Evolutionary conservation across 2,888 invertebrate species (phyloP).

Genomic region (Drosophila mercatorum): DNA sequence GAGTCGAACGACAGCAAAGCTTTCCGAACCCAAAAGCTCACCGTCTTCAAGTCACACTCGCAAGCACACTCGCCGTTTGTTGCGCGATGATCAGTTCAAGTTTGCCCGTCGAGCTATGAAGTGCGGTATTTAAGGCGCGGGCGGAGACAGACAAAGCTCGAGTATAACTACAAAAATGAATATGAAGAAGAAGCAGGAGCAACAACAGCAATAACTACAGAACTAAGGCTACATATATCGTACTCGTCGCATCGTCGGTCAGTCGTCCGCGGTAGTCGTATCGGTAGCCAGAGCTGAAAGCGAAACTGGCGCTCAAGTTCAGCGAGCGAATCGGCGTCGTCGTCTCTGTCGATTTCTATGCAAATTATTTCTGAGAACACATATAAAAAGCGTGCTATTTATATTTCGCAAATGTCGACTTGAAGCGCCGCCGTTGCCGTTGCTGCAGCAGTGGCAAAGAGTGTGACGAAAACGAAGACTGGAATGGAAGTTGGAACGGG

Average conservation of each 20-base stretch:
- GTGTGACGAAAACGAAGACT: slow-evolving; percentile 50
- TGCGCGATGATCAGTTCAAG: slow-evolving; percentile 61
- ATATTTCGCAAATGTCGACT: slow-evolving; percentile 77
- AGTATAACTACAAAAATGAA: slow-evolving; percentile 29
- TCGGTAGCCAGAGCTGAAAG: slow-evolving; percentile 59
- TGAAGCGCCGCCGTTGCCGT: slow-evolving; percentile 53
- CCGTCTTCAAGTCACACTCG: slow-evolving; percentile 56
- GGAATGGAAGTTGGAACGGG: slow-evolving; percentile 27
- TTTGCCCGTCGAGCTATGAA: slow-evolving; percentile 65
- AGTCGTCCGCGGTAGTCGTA: slow-evolving; percentile 12
- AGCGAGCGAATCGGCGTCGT: slow-evolving; percentile 61
- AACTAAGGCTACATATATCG: slow-evolving; percentile 45
- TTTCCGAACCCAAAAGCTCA: slow-evolving; percentile 55
- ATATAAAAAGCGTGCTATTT: slow-evolving; percentile 77
- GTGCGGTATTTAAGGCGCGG: slow-evolving; percentile 40
- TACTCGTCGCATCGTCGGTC: slow-evolving; percentile 22
- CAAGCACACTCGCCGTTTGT: slow-evolving; percentile 10
- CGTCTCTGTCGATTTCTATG: slow-evolving; percentile 71
- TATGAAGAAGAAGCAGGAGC: slow-evolving; percentile 24
- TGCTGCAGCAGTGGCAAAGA: slow-evolving; percentile 59
- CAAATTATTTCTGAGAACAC: slow-evolving; percentile 75
- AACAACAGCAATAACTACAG: slow-evolving; percentile 17
- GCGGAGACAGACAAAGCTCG: slow-evolving; percentile 35
- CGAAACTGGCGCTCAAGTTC: slow-evolving; percentile 78
- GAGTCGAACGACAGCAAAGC: slow-evolving; percentile 41